These are phyloP conservation scores for Hyaena hyaena DNA, from an alignment of 2,113 vertebrate genomes.

Conservation along the genomic window DNA sequence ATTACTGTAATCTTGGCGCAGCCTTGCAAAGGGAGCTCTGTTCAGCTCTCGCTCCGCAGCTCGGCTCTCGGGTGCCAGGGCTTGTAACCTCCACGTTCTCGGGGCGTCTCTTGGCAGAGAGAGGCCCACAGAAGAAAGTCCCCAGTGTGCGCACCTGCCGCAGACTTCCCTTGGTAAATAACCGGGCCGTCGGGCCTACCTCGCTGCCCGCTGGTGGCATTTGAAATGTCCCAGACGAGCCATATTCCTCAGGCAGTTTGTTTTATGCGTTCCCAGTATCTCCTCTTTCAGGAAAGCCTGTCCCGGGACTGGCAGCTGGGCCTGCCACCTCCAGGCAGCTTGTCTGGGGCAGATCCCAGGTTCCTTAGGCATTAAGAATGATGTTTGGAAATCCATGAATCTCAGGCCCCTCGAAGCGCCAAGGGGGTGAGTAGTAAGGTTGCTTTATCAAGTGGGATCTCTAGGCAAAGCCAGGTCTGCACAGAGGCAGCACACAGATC, in stretches of 20 bases:
- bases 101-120: slow-evolving; percentile 32
- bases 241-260: neutral
- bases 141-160: neutral
- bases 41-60: slow-evolving; percentile 22
- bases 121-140: slow-evolving; percentile 43
- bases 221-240: neutral
- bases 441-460: neutral
- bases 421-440: neutral
- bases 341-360: neutral
- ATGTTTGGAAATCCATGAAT: neutral
- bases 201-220: neutral
- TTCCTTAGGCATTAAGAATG: neutral
- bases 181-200: neutral
- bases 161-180: slow-evolving; percentile 41
- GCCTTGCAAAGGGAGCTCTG: slow-evolving; percentile 60
- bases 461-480: neutral
- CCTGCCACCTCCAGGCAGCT: neutral
- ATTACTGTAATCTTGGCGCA: slow-evolving; percentile 58
- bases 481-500: neutral
- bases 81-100: neutral
- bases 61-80: neutral
- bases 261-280: neutral
- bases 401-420: neutral
- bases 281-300: neutral
- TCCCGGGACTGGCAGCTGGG: neutral